Evolutionary conservation across 1,140 invertebrate species (phyloP).

Genomic region (Subanguina moxae): DNA sequence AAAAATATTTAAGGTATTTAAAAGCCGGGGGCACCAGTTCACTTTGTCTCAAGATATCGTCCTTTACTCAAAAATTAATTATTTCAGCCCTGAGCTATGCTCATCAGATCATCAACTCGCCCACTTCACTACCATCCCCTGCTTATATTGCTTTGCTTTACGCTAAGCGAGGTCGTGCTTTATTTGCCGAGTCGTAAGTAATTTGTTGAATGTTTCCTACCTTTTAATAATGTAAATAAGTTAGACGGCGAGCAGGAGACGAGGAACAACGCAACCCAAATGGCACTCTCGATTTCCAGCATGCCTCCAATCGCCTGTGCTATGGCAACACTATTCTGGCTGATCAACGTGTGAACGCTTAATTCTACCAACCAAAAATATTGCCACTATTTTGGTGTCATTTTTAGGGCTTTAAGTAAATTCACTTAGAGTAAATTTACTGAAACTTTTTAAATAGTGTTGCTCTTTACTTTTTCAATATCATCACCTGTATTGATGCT

Average conservation of each 20-base stretch:
- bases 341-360: conserved; percentile 33
- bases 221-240: neutral
- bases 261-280: conserved; percentile 15
- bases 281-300: conserved; percentile 23
- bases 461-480: no score
- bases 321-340: conserved; percentile 18
- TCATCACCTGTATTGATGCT: no score
- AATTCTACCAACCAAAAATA: no score
- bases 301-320: conserved; percentile 21
- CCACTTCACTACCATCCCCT: conserved; percentile 31
- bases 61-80: no score
- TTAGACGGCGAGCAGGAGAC: conserved; percentile 4
- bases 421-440: no score
- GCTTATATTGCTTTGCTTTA: conserved; percentile 34
- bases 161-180: conserved; percentile 31
- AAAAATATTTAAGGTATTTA: no score
- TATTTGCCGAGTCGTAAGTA: conserved; percentile 8
- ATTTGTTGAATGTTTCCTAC: neutral
- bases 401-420: no score
- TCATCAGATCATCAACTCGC: conserved; percentile 38
- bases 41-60: no score
- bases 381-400: no score
- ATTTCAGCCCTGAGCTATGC: conserved; percentile 15
- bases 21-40: no score
- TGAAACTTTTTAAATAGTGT: no score